These are phyloP conservation scores for Drosophila kanekoi DNA, from an alignment of 2,888 invertebrate species.

Conservation along the genomic window DNA sequence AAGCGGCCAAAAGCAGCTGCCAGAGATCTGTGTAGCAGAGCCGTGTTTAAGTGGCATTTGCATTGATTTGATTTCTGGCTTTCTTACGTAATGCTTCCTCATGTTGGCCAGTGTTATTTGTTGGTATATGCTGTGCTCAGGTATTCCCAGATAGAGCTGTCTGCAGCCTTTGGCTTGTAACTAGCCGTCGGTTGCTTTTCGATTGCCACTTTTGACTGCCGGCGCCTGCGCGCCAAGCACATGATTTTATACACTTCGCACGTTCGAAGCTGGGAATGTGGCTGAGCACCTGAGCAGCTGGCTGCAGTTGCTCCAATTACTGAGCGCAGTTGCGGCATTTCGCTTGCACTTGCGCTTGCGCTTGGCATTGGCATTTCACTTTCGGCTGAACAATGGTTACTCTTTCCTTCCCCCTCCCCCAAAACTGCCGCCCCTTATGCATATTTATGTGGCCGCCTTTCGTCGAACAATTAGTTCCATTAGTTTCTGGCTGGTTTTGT, in stretches of 20 bases:
- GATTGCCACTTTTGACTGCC: slow-evolving; percentile 61
- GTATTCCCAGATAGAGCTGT: slow-evolving; percentile 22
- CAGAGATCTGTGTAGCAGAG: slow-evolving; percentile 40
- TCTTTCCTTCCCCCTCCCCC: neutral
- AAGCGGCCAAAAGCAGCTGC: slow-evolving; percentile 44
- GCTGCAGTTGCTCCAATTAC: slow-evolving; percentile 71
- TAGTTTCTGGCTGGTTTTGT: slow-evolving; percentile 62
- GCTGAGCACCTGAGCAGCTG: neutral
- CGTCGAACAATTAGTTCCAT: slow-evolving; percentile 77
- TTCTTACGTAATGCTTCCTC: slow-evolving; percentile 79
- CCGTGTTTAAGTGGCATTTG: slow-evolving; percentile 31
- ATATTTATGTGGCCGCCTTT: slow-evolving; percentile 71
- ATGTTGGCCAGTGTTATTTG: slow-evolving; percentile 33
- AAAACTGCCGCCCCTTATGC: neutral
- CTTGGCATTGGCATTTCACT: slow-evolving; percentile 80
- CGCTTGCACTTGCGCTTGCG: slow-evolving; percentile 42
- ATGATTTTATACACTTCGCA: slow-evolving; percentile 70
- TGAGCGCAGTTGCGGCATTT: slow-evolving; percentile 37
- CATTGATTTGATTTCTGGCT: slow-evolving; percentile 37
- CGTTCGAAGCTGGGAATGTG: slow-evolving; percentile 17
- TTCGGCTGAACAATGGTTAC: slow-evolving; percentile 61
- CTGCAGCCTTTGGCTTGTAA: neutral
- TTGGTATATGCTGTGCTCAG: slow-evolving; percentile 1
- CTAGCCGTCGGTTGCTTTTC: slow-evolving; percentile 40
- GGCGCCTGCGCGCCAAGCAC: slow-evolving; percentile 75